phyloP scores from a whole-genome alignment of 37 sponge, comb jelly and placozoan genomes.

The Aplysina aerophoba region DNA sequence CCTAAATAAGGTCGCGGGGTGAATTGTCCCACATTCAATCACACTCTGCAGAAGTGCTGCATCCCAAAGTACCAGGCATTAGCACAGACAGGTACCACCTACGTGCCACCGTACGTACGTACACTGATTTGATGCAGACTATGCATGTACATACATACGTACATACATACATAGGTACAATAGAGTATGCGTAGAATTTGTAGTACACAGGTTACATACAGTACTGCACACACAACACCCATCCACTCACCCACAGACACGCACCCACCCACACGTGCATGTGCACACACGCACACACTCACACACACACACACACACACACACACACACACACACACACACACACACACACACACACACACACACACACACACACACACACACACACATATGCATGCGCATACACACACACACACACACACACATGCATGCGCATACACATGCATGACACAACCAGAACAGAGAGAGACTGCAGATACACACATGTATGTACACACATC shows the following conservation, averaged over 20 bases:
- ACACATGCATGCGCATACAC: conserved; percentile 34
- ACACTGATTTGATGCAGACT: too few relatives aligned
- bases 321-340: conserved; percentile 30
- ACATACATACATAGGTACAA: conserved; percentile 37
- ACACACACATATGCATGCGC: conserved; percentile 35
- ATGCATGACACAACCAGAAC: neutral
- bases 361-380: conserved; percentile 14
- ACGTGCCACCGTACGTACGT: too few relatives aligned
- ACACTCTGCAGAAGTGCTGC: too few relatives aligned
- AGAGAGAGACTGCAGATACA: neutral
- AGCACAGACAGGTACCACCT: too few relatives aligned
- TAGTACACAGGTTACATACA: too few relatives aligned
- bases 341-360: conserved; percentile 30
- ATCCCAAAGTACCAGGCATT: too few relatives aligned
- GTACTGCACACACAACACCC: too few relatives aligned
- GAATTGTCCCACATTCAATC: neutral
- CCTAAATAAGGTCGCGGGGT: conserved; percentile 18
- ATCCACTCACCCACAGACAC: conserved; percentile 5
- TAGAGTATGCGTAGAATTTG: too few relatives aligned
- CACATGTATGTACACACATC: neutral
- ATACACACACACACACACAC: conserved; percentile 44
- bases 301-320: conserved; percentile 43
- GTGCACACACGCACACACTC: conserved; percentile 36
- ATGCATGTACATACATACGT: neutral
- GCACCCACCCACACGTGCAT: neutral